phyloP scores from a whole-genome alignment of 2,113 vertebrate species.

The Chascanopsetta lugubris region DNA sequence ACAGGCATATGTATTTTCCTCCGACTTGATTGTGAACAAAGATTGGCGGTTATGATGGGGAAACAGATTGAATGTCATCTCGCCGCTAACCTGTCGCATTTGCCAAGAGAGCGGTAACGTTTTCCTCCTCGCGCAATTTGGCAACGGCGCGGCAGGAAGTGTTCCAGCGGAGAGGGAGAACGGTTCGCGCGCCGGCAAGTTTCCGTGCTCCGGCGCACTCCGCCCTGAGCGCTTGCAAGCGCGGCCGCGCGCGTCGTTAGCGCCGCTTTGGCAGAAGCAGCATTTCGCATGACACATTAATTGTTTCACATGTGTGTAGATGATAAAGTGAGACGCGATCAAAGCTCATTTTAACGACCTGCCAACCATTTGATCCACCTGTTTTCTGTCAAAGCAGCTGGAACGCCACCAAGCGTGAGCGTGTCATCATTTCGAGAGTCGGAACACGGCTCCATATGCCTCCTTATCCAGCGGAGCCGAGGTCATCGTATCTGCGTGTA shows the following conservation, averaged over 20 bases:
- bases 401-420: constrained; percentile 38
- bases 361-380: constrained; percentile 49
- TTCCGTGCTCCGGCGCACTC: no score
- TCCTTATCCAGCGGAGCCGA: constrained; percentile 50
- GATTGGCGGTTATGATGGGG: constrained; percentile 71
- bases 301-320: constrained; percentile 46
- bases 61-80: constrained; percentile 77
- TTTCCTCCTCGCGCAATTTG: constrained; percentile 63
- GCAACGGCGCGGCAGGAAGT: constrained; percentile 57
- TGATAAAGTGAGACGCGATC: constrained; percentile 34
- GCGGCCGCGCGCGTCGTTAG: constrained; percentile 27
- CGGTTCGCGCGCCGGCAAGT: no score
- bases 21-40: constrained; percentile 68
- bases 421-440: constrained; percentile 46
- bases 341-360: constrained; percentile 48
- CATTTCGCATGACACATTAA: constrained; percentile 39
- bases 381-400: constrained; percentile 54
- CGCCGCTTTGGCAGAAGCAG: constrained; percentile 19
- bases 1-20: constrained; percentile 69
- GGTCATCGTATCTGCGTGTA: constrained; percentile 46
- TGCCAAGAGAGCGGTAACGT: constrained; percentile 75
- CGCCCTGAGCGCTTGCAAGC: no score
- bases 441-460: constrained; percentile 46
- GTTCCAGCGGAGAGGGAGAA: constrained; percentile 69
- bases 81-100: constrained; percentile 64